Evolutionary conservation across 2,113 vertebrate species (phyloP).

Genomic region (Lagenorhynchus albirostris): DNA sequence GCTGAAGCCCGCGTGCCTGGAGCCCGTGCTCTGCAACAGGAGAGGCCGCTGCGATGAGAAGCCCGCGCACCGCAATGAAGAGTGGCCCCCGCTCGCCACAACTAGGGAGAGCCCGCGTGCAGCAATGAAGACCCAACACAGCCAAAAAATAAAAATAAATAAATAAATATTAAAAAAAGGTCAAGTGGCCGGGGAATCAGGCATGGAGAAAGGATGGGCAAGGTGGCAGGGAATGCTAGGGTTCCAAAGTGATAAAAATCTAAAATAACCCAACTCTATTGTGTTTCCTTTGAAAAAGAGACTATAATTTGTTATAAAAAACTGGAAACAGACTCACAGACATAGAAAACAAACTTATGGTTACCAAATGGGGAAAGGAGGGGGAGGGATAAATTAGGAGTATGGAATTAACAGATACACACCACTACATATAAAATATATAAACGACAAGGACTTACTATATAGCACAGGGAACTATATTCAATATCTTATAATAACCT

Average conservation of each 20-base stretch:
- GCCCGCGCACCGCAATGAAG: rapidly evolving
- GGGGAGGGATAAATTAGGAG: not conserved
- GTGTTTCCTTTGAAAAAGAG: not conserved
- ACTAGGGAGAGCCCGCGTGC: too few relatives aligned
- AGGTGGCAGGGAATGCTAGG: not conserved
- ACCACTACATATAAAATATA: not conserved
- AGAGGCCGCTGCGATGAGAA: too few relatives aligned
- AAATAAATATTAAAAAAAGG: too few relatives aligned
- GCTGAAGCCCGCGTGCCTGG: too few relatives aligned
- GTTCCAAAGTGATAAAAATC: not conserved
- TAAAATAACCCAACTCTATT: not conserved
- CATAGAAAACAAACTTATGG: not conserved
- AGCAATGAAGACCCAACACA: too few relatives aligned
- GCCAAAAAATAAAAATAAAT: too few relatives aligned
- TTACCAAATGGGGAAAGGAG: not conserved
- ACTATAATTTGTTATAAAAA: constrained; percentile 12
- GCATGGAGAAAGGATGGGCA: not conserved
- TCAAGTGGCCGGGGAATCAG: not conserved
- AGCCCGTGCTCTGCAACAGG: too few relatives aligned
- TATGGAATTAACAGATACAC: not conserved
- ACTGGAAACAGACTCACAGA: not conserved
- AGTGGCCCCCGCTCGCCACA: too few relatives aligned
- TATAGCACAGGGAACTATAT: not conserved
- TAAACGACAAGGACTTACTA: not conserved
- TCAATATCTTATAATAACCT: not conserved